Conservation (phyloP, 2,888 invertebrate genomes). For the Acronicta leporina region DNA sequence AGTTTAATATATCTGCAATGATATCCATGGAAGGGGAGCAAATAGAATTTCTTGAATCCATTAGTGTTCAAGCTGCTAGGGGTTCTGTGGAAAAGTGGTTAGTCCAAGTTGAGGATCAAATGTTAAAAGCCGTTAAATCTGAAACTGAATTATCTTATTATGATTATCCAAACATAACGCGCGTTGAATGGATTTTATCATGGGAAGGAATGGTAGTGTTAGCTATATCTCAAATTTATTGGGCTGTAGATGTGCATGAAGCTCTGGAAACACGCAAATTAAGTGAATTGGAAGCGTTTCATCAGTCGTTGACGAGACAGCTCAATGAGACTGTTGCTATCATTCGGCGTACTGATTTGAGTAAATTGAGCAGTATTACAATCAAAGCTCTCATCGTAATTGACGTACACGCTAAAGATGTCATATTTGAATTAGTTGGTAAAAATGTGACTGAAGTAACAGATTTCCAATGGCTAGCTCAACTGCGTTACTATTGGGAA, state of each 20-base stretch:
- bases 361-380: slow-evolving; percentile 92
- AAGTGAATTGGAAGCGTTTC: slow-evolving; percentile 88
- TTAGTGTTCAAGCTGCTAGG: slow-evolving; percentile 92
- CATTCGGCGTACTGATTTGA: slow-evolving; percentile 91
- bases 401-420: slow-evolving; percentile 96
- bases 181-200: slow-evolving; percentile 92
- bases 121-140: slow-evolving; percentile 92
- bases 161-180: slow-evolving; percentile 88
- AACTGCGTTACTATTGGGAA: slow-evolving; percentile 94
- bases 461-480: slow-evolving; percentile 96
- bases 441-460: slow-evolving; percentile 91
- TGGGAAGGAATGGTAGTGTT: slow-evolving; percentile 96
- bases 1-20: slow-evolving; percentile 93
- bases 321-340: slow-evolving; percentile 93
- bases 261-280: slow-evolving; percentile 89
- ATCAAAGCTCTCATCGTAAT: slow-evolving; percentile 95
- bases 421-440: slow-evolving; percentile 91
- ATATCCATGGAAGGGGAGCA: slow-evolving; percentile 93
- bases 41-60: slow-evolving; percentile 89
- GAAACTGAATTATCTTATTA: slow-evolving; percentile 91
- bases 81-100: slow-evolving; percentile 97
- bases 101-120: slow-evolving; percentile 94
- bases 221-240: slow-evolving; percentile 94
- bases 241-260: slow-evolving; percentile 94
- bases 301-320: slow-evolving; percentile 88